Evolutionary conservation across 2,888 invertebrate species (phyloP), one percentile per base, ranked within the genome.

Genomic region (Trypoxylon attenuatum): DNA sequence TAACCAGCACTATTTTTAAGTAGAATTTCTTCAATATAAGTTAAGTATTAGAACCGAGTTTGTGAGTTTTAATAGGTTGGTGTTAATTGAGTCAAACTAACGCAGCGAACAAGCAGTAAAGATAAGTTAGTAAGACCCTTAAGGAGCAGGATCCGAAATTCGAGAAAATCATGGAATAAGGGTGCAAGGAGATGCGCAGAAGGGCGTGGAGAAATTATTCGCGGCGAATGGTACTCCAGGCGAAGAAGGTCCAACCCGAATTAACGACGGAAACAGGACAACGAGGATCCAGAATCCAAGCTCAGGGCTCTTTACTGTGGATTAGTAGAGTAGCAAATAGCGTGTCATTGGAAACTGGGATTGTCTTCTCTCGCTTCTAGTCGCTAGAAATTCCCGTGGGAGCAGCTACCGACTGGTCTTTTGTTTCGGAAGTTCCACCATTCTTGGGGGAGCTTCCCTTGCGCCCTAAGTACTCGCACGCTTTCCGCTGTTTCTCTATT

Each of bases 281-380:
- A 77, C 79, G 71, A 77, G 78, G n/a, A n/a, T n/a, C n/a, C n/a
- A n/a, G n/a, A n/a, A n/a, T n/a, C n/a, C n/a, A n/a, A n/a, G n/a
- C n/a, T n/a, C n/a, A n/a, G n/a, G n/a, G 73, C 78, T 80, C 75
- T 81, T 82, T 81, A 81, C 76, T 54, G 64, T 65, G 78, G 80
- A 82, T 81, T 80, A 80, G 82, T 75, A 78, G 74, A 65, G 79
- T 79, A 80, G 73, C 76, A 78, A 72, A 77, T 73, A 74, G 73
- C 78, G 76, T 77, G 79, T 81, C 81, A 77, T 80, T 78, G 80
- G 78, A 70, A 74, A 75, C 71, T 62, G 63, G 72, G 76, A 73
- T 76, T n/a, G n/a, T n/a, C n/a, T n/a, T 76, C 73, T 59, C 66
- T 63, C 66, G 71, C 57, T 65, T 22, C 53, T 59, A 29, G 29